Conservation (phyloP, 2,113 vertebrate genomes). For the Channa argus region DNA sequence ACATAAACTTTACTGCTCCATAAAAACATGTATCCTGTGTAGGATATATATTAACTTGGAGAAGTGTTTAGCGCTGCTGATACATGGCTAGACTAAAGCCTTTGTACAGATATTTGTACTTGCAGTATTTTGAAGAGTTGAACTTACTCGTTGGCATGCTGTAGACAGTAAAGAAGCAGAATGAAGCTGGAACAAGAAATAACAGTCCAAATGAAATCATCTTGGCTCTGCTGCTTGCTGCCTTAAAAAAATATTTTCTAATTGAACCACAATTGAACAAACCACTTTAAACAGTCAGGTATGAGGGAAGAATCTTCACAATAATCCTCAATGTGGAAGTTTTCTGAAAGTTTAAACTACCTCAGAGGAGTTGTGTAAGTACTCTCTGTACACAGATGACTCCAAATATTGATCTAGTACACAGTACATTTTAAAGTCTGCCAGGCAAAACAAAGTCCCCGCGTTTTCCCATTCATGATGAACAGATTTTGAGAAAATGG, state of each 20-base stretch:
- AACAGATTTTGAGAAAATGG: no score
- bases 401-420: conserved; percentile 70
- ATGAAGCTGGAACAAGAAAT: conserved; percentile 43
- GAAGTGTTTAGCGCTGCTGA: no score
- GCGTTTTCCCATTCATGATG: no score
- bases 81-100: no score
- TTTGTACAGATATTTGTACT: no score
- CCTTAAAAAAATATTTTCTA: neutral
- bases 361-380: conserved; percentile 6
- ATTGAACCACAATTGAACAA: neutral
- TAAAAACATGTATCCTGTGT: no score
- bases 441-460: conserved; percentile 40
- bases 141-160: conserved; percentile 63
- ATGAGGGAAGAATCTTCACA: neutral
- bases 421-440: conserved; percentile 30
- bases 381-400: conserved; percentile 52
- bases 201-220: conserved; percentile 52
- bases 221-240: conserved; percentile 3
- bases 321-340: neutral
- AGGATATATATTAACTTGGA: no score
- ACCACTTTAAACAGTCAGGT: neutral
- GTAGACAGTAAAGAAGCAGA: conserved; percentile 31
- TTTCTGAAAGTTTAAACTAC: neutral
- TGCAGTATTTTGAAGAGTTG: conserved; percentile 5
- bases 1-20: no score